Evolutionary conservation across 2,888 invertebrate genomes (phyloP).

Genomic region (Panzeria rudis): DNA sequence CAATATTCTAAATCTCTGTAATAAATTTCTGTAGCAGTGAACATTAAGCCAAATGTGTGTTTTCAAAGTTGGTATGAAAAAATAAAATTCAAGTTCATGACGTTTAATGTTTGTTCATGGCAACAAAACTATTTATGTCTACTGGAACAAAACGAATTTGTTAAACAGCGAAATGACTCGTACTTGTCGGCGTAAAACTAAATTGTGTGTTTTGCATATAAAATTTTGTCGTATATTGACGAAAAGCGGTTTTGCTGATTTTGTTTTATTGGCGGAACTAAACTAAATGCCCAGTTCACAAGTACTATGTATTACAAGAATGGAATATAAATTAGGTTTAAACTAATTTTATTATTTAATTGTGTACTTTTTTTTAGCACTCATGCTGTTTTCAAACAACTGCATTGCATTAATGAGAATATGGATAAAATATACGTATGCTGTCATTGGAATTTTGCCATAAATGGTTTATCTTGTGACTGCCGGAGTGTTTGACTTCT

Average conservation of each 20-base stretch:
- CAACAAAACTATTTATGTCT: conserved; percentile 32
- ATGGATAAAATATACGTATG: not conserved
- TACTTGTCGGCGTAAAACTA: conserved; percentile 39
- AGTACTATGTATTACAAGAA: conserved; percentile 51
- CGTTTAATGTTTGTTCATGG: conserved; percentile 44
- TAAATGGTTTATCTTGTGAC: conserved; percentile 32
- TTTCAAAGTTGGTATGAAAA: not conserved
- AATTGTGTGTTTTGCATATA: conserved; percentile 85
- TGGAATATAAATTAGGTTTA: conserved; percentile 51
- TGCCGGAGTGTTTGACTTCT: not conserved
- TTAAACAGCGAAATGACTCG: conserved; percentile 24
- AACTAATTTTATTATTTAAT: conserved; percentile 5
- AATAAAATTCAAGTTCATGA: conserved; percentile 53
- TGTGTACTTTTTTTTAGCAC: not conserved
- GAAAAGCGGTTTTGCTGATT: conserved; percentile 19
- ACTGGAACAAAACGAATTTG: conserved; percentile 37
- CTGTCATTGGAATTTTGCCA: conserved; percentile 31
- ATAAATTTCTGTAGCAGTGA: conserved; percentile 8
- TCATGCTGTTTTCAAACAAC: not conserved
- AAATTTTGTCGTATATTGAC: conserved; percentile 73
- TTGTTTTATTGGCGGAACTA: conserved; percentile 55
- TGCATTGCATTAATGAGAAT: conserved; percentile 7
- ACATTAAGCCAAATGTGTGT: conserved; percentile 27
- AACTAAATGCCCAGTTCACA: conserved; percentile 24
- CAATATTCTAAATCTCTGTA: conserved; percentile 6